Base-by-base conservation (phyloP, 2,113 vertebrate genomes). In the Vicugna pacos region DNA sequence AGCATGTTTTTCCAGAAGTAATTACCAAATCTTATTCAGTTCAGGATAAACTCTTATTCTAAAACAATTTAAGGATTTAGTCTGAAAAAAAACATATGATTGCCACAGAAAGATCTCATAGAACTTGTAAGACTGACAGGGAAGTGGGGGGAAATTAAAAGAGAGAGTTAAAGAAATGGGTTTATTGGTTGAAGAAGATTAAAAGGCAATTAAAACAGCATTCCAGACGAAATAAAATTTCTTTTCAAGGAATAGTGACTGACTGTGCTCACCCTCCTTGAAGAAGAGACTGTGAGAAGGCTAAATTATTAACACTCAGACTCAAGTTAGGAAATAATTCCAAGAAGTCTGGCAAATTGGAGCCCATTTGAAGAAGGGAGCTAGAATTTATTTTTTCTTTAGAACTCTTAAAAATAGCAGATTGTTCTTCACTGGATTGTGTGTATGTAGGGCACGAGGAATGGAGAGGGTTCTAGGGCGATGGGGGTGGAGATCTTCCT, bases 151-250 rank as follows among this genome's bases (percentile, higher is more conserved):
- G 2, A 75, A 30, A 56, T 64, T 28, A 8, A 69, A 52, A 87
- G 62, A n/a, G 19, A 62, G 56, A 52, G 20, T 77, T 83, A 58
- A 82, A 80, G 64, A 92, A 89, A 60, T 35, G n/a, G 11, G 6
- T 48, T 72, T 56, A 30, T 50, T 81, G 70, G 48, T 50, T 52
- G 38, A 76, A 77, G 16, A 80, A 92, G 20, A 67, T 48, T 50
- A 32, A 94, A 80, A 80, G 28, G 58, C 22, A 75, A 14, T 69
- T 81, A 6, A n/a, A 90, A 70, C n/a, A 81, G 38, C n/a, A 28
- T 89, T 90, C 64, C 52, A 95, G 84, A 77, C 60, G 89, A 80
- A 90, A 56, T 58, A 79, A 35, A 81, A 65, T 84, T 54, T 79
- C 80, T 86, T 8, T 50, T 87, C 81, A 54, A 62, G 88, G 52